Evolutionary conservation across 2,113 vertebrate genomes (phyloP).

Genomic region (Talpa occidentalis): DNA sequence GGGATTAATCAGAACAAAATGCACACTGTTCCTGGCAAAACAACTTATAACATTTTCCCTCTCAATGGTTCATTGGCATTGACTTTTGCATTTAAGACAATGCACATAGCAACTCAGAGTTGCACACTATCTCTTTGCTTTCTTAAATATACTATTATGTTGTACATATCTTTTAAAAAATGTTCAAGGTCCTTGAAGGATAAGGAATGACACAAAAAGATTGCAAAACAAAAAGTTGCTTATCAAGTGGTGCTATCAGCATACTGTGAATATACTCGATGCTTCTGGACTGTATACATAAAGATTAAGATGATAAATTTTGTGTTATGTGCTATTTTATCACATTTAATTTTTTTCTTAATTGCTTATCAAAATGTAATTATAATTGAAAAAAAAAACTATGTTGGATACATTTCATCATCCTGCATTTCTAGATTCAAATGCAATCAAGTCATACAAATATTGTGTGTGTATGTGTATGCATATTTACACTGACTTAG

Average conservation of each 20-base stretch:
- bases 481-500: neutral
- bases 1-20: neutral
- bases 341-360: neutral
- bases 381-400: neutral
- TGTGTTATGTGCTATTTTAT: neutral
- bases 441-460: too few relatives aligned
- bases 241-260: neutral
- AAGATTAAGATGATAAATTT: neutral
- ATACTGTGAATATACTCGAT: neutral
- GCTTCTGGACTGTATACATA: neutral
- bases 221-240: neutral
- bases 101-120: neutral
- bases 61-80: neutral
- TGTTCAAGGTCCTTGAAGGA: neutral
- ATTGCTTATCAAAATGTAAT: neutral
- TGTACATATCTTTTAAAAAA: neutral
- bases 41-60: neutral
- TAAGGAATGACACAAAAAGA: neutral
- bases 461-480: neutral
- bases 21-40: neutral
- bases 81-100: neutral
- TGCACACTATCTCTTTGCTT: neutral
- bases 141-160: neutral
- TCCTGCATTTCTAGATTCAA: neutral
- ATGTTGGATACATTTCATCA: neutral